Percentiles rank a stretch among this genome's conserved stretches.
phyloP scores from a whole-genome alignment of 2,888 invertebrate genomes.

The Diloba caeruleocephala region DNA sequence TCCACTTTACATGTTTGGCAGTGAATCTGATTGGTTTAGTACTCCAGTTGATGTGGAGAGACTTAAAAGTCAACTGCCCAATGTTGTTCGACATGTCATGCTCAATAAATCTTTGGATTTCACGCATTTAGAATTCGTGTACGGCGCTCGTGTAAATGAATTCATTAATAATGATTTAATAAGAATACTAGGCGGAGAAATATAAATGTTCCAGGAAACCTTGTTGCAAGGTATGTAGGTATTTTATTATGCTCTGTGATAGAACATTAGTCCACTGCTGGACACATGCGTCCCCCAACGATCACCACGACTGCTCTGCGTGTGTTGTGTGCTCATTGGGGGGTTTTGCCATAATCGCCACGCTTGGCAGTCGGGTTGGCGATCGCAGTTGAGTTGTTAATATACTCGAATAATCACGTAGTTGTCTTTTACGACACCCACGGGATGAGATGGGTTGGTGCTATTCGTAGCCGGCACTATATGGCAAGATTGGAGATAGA shows the following conservation, averaged over 20 bases:
- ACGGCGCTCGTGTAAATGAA: slow-evolving; percentile 71
- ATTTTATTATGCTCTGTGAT: not conserved
- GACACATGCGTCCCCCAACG: no score
- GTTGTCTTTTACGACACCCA: no score
- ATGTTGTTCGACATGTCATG: slow-evolving; percentile 61
- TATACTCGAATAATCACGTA: no score
- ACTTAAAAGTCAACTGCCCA: slow-evolving; percentile 66
- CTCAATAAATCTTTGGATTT: slow-evolving; percentile 73
- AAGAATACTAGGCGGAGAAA: slow-evolving; percentile 55
- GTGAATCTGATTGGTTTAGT: slow-evolving; percentile 79
- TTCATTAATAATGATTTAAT: slow-evolving; percentile 72
- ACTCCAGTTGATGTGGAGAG: slow-evolving; percentile 64
- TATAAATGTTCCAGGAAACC: slow-evolving; percentile 1
- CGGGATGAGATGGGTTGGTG: no score
- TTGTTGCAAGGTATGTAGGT: not conserved
- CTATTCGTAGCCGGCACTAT: no score
- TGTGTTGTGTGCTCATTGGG: no score
- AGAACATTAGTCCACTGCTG: no score
- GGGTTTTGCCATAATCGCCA: no score
- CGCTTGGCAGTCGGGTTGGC: no score
- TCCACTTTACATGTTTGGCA: slow-evolving; percentile 71
- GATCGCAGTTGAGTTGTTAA: no score
- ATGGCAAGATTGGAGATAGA: no score
- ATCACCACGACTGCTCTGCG: no score
- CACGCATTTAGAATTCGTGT: slow-evolving; percentile 80